Base-by-base conservation (phyloP, 1,140 invertebrate genomes). In the Teleopsis dalmanni region DNA sequence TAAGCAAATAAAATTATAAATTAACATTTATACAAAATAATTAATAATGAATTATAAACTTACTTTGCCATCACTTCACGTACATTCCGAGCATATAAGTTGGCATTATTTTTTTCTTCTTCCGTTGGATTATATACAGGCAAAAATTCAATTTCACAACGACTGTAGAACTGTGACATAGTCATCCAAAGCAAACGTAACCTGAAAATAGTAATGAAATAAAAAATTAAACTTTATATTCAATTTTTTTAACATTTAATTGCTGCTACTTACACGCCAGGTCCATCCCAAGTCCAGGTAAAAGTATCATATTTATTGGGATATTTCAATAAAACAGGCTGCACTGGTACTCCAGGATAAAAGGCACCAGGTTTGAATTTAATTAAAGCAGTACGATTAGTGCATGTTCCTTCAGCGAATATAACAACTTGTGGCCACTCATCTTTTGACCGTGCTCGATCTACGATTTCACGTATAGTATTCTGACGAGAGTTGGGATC, bases 251-350 rank as follows among this genome's bases (percentile, higher is more conserved):
- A n/a, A n/a, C n/a, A n/a, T n/a, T n/a, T n/a, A n/a, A n/a, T n/a
- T n/a, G n/a, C n/a, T n/a, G n/a, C 11, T 23, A 85, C 88, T 88
- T 77, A 95, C 90, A 88, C 88, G 73, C 88, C 87, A 52, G 92
- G 91, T 48, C 94, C 93, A 73, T 95, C 90, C 93, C 94, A 98
- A 4, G 93, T 97, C 94, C 94, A 98, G 1, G 92, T 94, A 31
- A 93, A 83, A 3, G 91, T 94, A 65, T 98, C 91, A 57, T 87
- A 75, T 63, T 85, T 86, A 65, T 96, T 96, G 0, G 88, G 89
- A 72, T 96, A 97, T 43, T 87, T 79, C 41, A 98, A 83, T 54
- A 90, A 84, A 7, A 96, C 90, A 1, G 94, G 94, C 65, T 98
- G 94, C 1, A 98, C 87, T 1, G 94, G 91, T 10, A 95, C 88